A percentile compares a stretch with the other conserved stretches of the same genome.
Conservation (phyloP, 2,888 invertebrate species). For the Ochropleura leucogaster region DNA sequence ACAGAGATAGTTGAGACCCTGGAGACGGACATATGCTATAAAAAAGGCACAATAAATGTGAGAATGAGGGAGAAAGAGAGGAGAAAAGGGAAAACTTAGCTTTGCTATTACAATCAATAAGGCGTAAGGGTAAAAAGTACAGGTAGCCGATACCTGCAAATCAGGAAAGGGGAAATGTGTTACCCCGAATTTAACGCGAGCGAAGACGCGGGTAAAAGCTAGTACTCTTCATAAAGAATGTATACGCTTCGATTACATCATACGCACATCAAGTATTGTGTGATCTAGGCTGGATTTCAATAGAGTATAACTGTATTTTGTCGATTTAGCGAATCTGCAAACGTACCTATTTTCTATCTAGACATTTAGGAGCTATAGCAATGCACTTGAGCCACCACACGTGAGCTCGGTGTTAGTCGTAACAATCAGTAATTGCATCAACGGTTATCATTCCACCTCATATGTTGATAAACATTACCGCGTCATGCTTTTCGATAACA, state of each 20-base stretch:
- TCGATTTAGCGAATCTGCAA: not conserved
- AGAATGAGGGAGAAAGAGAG: too few relatives aligned
- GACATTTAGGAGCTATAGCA: constrained; percentile 1
- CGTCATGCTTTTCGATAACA: constrained; percentile 35
- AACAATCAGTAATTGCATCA: constrained; percentile 44
- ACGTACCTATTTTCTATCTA: not conserved
- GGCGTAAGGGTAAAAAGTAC: too few relatives aligned
- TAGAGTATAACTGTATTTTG: not conserved
- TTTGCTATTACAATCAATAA: too few relatives aligned
- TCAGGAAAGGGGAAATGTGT: too few relatives aligned
- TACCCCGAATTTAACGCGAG: too few relatives aligned
- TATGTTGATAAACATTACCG: constrained; percentile 41
- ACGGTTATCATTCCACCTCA: constrained; percentile 26
- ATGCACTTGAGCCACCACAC: constrained; percentile 6
- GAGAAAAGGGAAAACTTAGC: too few relatives aligned
- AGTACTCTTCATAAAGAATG: not conserved
- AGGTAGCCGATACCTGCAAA: too few relatives aligned
- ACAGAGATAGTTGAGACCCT: too few relatives aligned
- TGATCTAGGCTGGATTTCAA: constrained; percentile 25
- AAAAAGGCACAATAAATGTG: too few relatives aligned
- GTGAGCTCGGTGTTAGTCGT: not conserved
- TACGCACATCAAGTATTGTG: constrained; percentile 10
- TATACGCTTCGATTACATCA: constrained; percentile 23
- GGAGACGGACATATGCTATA: too few relatives aligned
- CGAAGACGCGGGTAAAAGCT: too few relatives aligned